A percentile compares a stretch with the other conserved stretches of the same genome.
Conservation (phyloP, 1,140 invertebrate species). For the Helicoverpa armigera region DNA sequence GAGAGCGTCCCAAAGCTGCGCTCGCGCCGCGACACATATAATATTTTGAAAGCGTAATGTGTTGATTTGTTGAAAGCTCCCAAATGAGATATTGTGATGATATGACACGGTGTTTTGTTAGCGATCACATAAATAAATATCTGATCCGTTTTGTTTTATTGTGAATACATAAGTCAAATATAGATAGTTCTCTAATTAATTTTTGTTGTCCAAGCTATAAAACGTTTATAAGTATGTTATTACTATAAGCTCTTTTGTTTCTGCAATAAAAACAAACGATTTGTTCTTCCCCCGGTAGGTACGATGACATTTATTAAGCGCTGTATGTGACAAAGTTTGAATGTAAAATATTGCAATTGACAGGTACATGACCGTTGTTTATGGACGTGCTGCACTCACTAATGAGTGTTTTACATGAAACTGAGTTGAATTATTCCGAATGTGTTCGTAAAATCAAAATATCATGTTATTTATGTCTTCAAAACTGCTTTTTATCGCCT, state of each 20-base stretch:
- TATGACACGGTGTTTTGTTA: conserved; percentile 67
- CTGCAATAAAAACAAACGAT: conserved; percentile 9
- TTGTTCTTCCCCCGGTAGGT: neutral
- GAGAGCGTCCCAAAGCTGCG: conserved; percentile 53
- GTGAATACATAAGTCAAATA: conserved; percentile 13
- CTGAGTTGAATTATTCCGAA: conserved; percentile 41
- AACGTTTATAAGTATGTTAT: neutral
- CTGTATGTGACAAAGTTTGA: conserved; percentile 45
- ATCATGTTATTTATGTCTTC: neutral
- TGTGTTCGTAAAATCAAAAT: conserved; percentile 24
- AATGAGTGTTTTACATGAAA: conserved; percentile 46
- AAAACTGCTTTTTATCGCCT: neutral
- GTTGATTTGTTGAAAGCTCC: conserved; percentile 78
- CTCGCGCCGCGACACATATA: conserved; percentile 48
- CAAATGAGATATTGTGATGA: conserved; percentile 73
- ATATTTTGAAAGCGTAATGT: conserved; percentile 75
- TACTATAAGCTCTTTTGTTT: neutral
- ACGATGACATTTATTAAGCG: conserved; percentile 54
- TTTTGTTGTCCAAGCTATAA: conserved; percentile 14
- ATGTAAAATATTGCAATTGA: conserved; percentile 53
- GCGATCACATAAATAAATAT: conserved; percentile 59
- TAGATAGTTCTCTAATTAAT: conserved; percentile 10
- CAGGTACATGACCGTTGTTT: conserved; percentile 52
- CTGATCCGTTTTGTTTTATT: conserved; percentile 24
- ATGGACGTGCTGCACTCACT: conserved; percentile 43